These are phyloP conservation scores for Pachycephala philippinensis DNA, from an alignment of 2,113 vertebrate genomes.

Conservation along the genomic window DNA sequence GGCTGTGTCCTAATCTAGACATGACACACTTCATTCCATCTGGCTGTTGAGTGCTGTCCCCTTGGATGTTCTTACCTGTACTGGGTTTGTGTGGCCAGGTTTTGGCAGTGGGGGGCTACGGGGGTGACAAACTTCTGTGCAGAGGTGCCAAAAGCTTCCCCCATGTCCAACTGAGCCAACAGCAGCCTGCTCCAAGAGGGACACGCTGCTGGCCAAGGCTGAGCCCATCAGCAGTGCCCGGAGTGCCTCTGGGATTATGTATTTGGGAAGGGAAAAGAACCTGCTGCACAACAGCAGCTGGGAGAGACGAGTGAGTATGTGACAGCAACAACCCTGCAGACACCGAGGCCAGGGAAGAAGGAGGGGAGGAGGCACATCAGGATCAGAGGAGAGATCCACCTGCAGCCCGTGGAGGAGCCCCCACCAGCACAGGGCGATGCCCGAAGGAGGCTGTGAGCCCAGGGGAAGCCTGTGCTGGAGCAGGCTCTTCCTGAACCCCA, in stretches of 20 bases:
- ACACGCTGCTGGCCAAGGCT: rapidly evolving
- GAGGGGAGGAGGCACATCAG: neutral
- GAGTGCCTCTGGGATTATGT: rapidly evolving
- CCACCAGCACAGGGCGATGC: rapidly evolving
- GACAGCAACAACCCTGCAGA: neutral
- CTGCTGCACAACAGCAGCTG: neutral
- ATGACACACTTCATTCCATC: neutral
- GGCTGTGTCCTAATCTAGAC: neutral
- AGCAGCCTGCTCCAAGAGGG: rapidly evolving
- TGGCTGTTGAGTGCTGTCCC: neutral
- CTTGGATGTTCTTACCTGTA: neutral
- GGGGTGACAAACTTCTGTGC: neutral
- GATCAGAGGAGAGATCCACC: rapidly evolving
- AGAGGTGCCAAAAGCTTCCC: neutral
- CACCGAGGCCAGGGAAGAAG: neutral
- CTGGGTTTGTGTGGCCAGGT: neutral
- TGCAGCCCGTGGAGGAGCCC: neutral
- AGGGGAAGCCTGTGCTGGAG: rapidly evolving
- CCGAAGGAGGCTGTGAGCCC: rapidly evolving
- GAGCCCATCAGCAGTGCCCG: rapidly evolving
- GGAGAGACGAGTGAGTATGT: rapidly evolving
- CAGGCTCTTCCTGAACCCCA: rapidly evolving
- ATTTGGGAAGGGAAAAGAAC: neutral
- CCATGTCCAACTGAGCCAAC: rapidly evolving
- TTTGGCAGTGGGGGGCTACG: neutral